phyloP scores from a whole-genome alignment of 2,797 vertebrate genomes.

The Hemibagrus guttatus region DNA sequence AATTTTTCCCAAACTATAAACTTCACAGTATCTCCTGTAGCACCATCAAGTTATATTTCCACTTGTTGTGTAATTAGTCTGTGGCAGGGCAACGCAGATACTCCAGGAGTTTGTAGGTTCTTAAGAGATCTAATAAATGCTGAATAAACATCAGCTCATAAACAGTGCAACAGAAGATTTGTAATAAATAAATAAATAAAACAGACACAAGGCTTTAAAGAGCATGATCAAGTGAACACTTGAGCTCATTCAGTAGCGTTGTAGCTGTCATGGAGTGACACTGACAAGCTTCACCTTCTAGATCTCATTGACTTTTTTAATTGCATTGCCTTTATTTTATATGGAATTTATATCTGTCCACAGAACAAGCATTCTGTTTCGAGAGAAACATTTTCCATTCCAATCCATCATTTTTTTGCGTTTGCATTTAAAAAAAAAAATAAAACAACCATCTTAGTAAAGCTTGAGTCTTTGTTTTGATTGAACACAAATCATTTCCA shows the following conservation, averaged over 20 bases:
- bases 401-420: slow-evolving; percentile 42
- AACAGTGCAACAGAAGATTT: slow-evolving; percentile 28
- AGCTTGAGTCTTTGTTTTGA: slow-evolving; percentile 52
- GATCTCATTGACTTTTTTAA: slow-evolving; percentile 20
- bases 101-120: not conserved
- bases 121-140: not conserved
- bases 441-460: slow-evolving; percentile 57
- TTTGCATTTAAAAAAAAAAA: too few relatives aligned
- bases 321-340: slow-evolving; percentile 47
- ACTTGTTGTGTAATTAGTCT: slow-evolving; percentile 8
- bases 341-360: slow-evolving; percentile 39
- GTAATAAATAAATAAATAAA: slow-evolving; percentile 4
- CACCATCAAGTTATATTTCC: slow-evolving; percentile 20
- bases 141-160: slow-evolving; percentile 28
- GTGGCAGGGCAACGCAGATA: not conserved
- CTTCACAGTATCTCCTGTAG: slow-evolving; percentile 14
- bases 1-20: not conserved
- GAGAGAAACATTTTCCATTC: slow-evolving; percentile 39
- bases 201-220: slow-evolving; percentile 1
- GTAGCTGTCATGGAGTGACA: slow-evolving; percentile 22
- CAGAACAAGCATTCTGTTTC: slow-evolving; percentile 32
- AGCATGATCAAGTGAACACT: slow-evolving; percentile 26
- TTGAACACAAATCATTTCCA: slow-evolving; percentile 32
- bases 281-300: not conserved
- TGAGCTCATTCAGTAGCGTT: slow-evolving; percentile 47